Percentiles rank a stretch among this genome's conserved stretches.
These are phyloP conservation scores for Drosophila ficusphila DNA, from an alignment of 1,140 invertebrate species.

Conservation along the genomic window DNA sequence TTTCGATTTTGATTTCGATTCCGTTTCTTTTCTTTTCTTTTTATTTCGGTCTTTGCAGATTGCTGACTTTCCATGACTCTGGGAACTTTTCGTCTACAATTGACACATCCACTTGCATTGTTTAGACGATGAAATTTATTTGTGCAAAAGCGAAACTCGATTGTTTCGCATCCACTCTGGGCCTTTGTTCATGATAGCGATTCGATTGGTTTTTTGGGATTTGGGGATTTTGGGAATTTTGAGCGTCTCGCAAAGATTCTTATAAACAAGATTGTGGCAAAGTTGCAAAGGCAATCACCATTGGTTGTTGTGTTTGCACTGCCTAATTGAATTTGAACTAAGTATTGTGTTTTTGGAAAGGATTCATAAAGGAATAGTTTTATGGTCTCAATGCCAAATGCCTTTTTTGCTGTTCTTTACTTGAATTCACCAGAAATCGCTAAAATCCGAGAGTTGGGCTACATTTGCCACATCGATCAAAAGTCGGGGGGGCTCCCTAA, in stretches of 20 bases:
- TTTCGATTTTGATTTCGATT: no score
- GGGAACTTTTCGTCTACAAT: conserved; percentile 47
- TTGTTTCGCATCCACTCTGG: conserved; percentile 33
- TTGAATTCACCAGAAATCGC: conserved; percentile 6
- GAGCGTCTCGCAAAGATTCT: conserved; percentile 18
- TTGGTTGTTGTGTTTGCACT: conserved; percentile 40
- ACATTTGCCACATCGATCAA: conserved; percentile 73
- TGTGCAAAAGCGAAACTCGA: conserved; percentile 25
- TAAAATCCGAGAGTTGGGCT: not conserved
- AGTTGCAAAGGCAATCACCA: conserved; percentile 16
- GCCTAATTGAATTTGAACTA: conserved; percentile 25
- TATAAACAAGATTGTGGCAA: conserved; percentile 61
- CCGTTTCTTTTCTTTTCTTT: not conserved
- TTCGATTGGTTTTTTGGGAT: conserved; percentile 31
- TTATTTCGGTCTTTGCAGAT: not conserved
- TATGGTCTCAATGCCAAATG: no score
- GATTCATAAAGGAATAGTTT: no score
- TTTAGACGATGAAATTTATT: conserved; percentile 65
- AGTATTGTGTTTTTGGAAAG: not conserved
- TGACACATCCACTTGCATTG: conserved; percentile 70
- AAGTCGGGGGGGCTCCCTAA: not conserved
- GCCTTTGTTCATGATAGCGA: conserved; percentile 20
- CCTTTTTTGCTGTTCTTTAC: not conserved
- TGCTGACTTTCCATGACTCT: not conserved
- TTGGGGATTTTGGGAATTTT: conserved; percentile 29